Evolutionary conservation across 2,888 invertebrate genomes (phyloP).

Genomic region (Yponomeuta plumbellus): DNA sequence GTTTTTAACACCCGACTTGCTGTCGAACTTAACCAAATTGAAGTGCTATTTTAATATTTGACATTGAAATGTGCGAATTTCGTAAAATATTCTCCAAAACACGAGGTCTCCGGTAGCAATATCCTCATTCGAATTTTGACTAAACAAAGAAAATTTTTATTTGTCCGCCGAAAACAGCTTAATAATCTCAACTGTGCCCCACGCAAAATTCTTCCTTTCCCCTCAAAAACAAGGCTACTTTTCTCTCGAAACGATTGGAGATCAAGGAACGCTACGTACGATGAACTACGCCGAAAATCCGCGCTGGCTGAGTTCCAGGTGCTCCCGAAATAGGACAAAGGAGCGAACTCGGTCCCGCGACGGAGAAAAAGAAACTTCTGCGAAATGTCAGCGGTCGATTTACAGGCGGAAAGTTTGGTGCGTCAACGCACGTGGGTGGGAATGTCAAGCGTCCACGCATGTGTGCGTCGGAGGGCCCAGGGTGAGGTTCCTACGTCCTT

Average conservation of each 20-base stretch:
- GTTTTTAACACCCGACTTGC: background rate
- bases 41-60: conserved; percentile 9
- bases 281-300: conserved; percentile 54
- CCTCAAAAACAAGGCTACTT: background rate
- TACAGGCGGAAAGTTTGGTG: conserved; percentile 57
- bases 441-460: conserved; percentile 23
- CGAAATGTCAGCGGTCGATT: conserved; percentile 57
- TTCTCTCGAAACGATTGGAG: background rate
- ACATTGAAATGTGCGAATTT: conserved; percentile 5
- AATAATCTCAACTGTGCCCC: background rate
- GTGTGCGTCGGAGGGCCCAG: background rate
- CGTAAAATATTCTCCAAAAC: conserved; percentile 6
- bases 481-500: background rate
- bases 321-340: conserved; percentile 76
- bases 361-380: conserved; percentile 58
- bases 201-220: background rate
- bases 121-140: conserved; percentile 37
- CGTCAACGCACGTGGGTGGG: conserved; percentile 39
- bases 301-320: conserved; percentile 61
- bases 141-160: conserved; percentile 45
- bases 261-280: conserved; percentile 26
- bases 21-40: background rate
- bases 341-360: conserved; percentile 59
- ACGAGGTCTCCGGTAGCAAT: conserved; percentile 16
- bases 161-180: conserved; percentile 19